Base-by-base conservation (phyloP, 2,797 vertebrate genomes). In the Fistularia commersonii region DNA sequence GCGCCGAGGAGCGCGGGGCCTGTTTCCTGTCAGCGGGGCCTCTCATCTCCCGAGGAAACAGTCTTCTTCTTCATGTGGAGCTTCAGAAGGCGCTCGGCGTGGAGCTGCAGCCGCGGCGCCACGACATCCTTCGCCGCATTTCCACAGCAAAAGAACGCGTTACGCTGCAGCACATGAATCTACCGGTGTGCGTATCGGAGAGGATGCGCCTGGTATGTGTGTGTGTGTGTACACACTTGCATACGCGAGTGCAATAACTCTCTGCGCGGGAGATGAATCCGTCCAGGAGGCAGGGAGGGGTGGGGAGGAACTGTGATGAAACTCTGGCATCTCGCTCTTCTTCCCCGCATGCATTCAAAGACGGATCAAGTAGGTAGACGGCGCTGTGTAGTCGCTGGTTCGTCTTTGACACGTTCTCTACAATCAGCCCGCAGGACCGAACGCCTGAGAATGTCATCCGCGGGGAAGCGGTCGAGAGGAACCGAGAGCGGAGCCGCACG, bases 231-330 rank as follows among this genome's bases (percentile, higher is more conserved):
- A n/a, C n/a, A n/a, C n/a, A n/a, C n/a, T n/a, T n/a, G n/a, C 15
- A 57, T 67, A 76, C 70, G 76, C 72, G 67, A 78, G 77, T 45
- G 64, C 44, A 66, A 74, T 78, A 69, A 56, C 67, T 56, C 56
- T 60, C 66, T 58, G 58, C 55, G 37, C 43, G 65, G 63, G 43
- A 54, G 50, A 56, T 68, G 69, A 80, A 87, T 82, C 86, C 50
- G 50, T 84, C 79, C 85, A 84, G 60, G 47, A 66, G 74, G 83
- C 74, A 81, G 86, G 81, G 72, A 59, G 61, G 79, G 59, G 66
- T 69, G 67, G 85, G 64, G 77, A 85, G 81, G 85, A 84, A 79
- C 80, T 84, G 70, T 72, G 84, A 88, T 88, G 81, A 83, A 86
- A 86, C 69, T 74, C 76, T 74, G 55, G 71, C 55, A 65, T n/a